Evolutionary conservation across 2,797 vertebrate species (phyloP).

Genomic region (Leptoclinus maculatus): DNA sequence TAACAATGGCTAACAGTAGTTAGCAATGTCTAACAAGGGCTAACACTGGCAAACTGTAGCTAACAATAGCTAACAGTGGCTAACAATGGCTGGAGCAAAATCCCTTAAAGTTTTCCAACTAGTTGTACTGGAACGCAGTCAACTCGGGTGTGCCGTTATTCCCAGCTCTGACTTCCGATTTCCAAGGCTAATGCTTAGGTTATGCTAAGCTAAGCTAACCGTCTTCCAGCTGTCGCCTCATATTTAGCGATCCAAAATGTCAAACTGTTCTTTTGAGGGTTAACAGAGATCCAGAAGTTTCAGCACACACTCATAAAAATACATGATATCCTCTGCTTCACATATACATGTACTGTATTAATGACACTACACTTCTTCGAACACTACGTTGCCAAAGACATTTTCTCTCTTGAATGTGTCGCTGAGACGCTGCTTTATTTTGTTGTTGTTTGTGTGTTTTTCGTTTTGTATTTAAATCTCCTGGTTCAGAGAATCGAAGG

Average conservation of each 20-base stretch:
- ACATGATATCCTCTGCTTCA: neutral
- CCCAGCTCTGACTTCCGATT: no score
- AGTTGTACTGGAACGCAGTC: no score
- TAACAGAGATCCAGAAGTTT: neutral
- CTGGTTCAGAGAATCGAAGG: conserved; percentile 56
- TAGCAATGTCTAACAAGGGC: no score
- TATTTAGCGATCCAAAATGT: neutral
- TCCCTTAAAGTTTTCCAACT: no score
- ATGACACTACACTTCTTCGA: conserved; percentile 1
- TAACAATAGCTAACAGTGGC: no score
- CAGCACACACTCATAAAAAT: no score
- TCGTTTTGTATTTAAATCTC: conserved; percentile 60
- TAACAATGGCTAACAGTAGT: no score
- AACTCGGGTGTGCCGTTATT: no score
- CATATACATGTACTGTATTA: conserved; percentile 31
- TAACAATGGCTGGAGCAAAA: no score
- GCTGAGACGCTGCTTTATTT: conserved; percentile 50
- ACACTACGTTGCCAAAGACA: conserved; percentile 69
- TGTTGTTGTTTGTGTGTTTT: neutral
- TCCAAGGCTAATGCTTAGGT: neutral
- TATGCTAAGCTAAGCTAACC: conserved; percentile 15
- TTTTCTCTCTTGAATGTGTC: conserved; percentile 45
- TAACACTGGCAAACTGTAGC: no score
- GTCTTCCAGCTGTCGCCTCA: neutral
- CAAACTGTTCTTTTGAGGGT: conserved; percentile 8